Evolutionary conservation across 2,113 vertebrate species (phyloP).

Genomic region (Chiloscyllium plagiosum): DNA sequence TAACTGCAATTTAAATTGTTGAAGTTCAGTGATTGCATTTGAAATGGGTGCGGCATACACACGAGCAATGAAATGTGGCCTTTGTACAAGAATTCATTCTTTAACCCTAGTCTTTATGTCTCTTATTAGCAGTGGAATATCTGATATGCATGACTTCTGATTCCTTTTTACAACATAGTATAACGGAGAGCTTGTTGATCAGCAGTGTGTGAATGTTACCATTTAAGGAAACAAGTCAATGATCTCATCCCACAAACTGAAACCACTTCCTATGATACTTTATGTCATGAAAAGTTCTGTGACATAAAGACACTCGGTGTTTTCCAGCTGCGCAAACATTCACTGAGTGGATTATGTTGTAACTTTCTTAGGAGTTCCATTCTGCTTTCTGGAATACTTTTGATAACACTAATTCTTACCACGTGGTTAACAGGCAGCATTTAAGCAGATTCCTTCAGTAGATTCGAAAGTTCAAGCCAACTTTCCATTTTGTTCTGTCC

Average conservation of each 20-base stretch:
- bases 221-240: neutral
- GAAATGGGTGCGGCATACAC: neutral
- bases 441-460: neutral
- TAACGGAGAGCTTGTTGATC: neutral
- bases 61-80: neutral
- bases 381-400: neutral
- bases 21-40: neutral
- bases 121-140: neutral
- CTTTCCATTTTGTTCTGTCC: neutral
- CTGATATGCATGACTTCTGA: neutral
- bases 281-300: neutral
- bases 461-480: neutral
- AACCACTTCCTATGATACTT: conserved; percentile 27
- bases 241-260: neutral
- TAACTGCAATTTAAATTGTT: neutral
- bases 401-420: neutral
- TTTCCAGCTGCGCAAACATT: neutral
- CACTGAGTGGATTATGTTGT: neutral
- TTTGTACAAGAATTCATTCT: too few species aligned
- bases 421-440: neutral
- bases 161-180: neutral
- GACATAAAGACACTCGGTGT: neutral
- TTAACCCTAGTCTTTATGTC: neutral
- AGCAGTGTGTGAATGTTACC: neutral
- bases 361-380: neutral